These are phyloP conservation scores for Etheostoma cragini DNA, from an alignment of 2,113 vertebrate species.

Conservation along the genomic window DNA sequence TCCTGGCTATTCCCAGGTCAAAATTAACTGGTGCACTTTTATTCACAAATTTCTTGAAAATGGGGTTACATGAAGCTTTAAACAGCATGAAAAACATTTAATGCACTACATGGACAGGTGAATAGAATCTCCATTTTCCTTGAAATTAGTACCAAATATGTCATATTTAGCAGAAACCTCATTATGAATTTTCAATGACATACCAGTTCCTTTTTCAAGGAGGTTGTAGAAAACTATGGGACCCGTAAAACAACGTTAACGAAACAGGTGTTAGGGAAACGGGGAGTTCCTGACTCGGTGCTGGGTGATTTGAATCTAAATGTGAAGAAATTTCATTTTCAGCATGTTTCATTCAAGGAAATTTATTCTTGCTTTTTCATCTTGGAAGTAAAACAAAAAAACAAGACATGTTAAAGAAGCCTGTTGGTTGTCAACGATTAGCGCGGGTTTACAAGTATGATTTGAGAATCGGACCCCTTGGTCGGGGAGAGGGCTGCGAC, in stretches of 20 bases:
- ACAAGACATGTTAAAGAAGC: neutral
- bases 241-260: neutral
- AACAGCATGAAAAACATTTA: too few species aligned
- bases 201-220: neutral
- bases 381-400: neutral
- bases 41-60: too few species aligned
- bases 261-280: neutral
- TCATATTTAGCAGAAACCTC: neutral
- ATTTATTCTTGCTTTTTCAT: neutral
- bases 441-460: slow-evolving; percentile 7
- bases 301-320: slow-evolving; percentile 1
- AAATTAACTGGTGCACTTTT: too few species aligned
- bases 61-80: too few species aligned
- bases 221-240: neutral
- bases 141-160: too few species aligned
- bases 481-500: neutral
- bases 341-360: too few species aligned
- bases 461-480: slow-evolving; percentile 1
- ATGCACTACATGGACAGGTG: neutral
- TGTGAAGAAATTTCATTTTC: neutral
- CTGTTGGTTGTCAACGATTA: neutral
- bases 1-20: too few species aligned
- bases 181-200: neutral
- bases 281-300: too few species aligned
- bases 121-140: neutral